Evolutionary conservation across 2,888 invertebrate genomes (phyloP), one percentile per base, ranked within the genome.

Genomic region (Synanthedon andrenaeformis): DNA sequence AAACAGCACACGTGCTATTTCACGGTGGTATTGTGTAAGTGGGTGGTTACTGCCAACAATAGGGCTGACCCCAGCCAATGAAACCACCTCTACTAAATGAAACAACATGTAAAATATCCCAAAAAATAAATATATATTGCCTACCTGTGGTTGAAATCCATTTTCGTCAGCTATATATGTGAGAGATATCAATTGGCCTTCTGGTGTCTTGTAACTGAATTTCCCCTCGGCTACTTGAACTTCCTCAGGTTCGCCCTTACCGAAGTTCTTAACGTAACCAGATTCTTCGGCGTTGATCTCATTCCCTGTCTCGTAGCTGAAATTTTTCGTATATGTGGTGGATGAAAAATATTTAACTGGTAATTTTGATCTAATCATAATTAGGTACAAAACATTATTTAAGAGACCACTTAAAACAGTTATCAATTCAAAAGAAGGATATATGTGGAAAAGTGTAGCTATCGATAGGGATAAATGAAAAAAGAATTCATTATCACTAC

Each of bases 101-200:
- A 1, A 28, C 28, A 35, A 8, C 2, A 23, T 23, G 23, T 23
- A 23, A 23, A 35, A 35, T 35, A 10, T 8, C 28, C 8, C 8
- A 28, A 28, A 35, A 35, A 35, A 35, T 35, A 10, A 28, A 35
- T 10, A 10, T 35, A 35, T 10, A 10, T 35, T 35, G 8, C 2
- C 11, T 61, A 87, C 89, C 79, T 89, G 89, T 10, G 92, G 90
- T 64, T 90, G 91, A 74, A 91, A 92, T 49, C 92, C 92, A 59
- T 92, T 91, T 64, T 92, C 92, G 61, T 92, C 91, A n/a, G 92
- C 92, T 42, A 90, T 89, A 66, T 92, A 92, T 10, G 89, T 84
- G 12, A 92, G 81, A 1, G 89, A 70, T 58, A 92, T 91, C 12
- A 90, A 85, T 4, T 89, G 85, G 42, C 92, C 92, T 59, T 92